Evolutionary conservation across 2,797 vertebrate genomes (phyloP).

Genomic region (Pteropus rufus): DNA sequence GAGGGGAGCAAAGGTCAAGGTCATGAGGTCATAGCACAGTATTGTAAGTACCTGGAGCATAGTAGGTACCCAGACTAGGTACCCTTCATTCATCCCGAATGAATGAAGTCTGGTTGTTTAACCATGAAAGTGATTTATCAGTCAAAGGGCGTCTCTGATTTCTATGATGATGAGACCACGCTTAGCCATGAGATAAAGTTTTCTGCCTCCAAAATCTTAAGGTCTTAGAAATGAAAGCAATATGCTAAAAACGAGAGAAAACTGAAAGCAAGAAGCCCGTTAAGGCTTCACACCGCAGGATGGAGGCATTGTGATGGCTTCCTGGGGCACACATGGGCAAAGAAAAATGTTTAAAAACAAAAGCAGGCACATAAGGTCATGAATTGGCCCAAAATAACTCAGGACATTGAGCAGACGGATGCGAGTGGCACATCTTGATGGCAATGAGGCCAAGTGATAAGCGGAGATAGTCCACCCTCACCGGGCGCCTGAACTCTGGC

Average conservation of each 20-base stretch:
- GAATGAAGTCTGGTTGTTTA: not conserved
- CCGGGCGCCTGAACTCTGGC: not conserved
- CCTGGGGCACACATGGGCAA: not conserved
- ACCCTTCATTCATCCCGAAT: not conserved
- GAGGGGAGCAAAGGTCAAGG: not conserved
- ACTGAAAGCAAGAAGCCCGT: not conserved
- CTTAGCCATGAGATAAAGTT: not conserved
- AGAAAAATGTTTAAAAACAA: slow-evolving; percentile 50
- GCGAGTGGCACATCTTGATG: not conserved
- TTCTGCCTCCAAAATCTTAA: not conserved
- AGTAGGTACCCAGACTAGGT: not conserved
- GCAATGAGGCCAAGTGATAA: slow-evolving; percentile 42
- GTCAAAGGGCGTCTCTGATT: not conserved
- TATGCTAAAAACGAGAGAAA: not conserved
- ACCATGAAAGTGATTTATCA: not conserved
- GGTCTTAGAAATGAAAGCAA: not conserved
- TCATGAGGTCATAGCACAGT: not conserved
- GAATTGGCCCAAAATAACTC: slow-evolving; percentile 48
- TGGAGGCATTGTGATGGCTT: not conserved
- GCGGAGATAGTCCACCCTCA: not conserved
- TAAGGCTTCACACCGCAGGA: not conserved
- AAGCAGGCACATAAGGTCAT: slow-evolving; percentile 57
- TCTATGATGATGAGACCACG: not conserved
- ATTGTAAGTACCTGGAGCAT: not conserved
- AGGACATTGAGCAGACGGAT: not conserved